phyloP scores from a whole-genome alignment of 2,888 invertebrate genomes.

The Leucophora obtusa region DNA sequence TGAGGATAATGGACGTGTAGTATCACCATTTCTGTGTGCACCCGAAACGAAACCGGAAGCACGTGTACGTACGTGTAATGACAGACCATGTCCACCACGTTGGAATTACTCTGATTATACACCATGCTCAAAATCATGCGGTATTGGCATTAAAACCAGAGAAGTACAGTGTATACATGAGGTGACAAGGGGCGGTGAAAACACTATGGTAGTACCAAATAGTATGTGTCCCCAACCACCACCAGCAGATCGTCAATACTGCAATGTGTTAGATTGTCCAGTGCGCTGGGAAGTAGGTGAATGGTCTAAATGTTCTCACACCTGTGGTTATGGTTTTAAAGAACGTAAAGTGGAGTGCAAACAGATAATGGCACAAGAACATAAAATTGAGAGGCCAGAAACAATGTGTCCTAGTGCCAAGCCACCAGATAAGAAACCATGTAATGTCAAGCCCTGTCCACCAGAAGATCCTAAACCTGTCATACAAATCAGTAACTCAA shows the following conservation, averaged over 20 bases:
- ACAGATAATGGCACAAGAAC: slow-evolving; percentile 95
- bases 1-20: slow-evolving; percentile 91
- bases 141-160: slow-evolving; percentile 94
- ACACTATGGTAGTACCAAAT: slow-evolving; percentile 94
- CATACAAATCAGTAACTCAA: slow-evolving; percentile 88
- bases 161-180: slow-evolving; percentile 83
- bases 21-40: slow-evolving; percentile 92
- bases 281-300: slow-evolving; percentile 92
- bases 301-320: slow-evolving; percentile 94
- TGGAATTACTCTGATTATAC: slow-evolving; percentile 95
- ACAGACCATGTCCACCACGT: slow-evolving; percentile 95
- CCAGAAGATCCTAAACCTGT: slow-evolving; percentile 85
- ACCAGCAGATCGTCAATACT: slow-evolving; percentile 92
- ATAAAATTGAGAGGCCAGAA: slow-evolving; percentile 88
- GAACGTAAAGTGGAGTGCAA: slow-evolving; percentile 91
- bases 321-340: slow-evolving; percentile 95
- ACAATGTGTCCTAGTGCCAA: slow-evolving; percentile 87
- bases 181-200: slow-evolving; percentile 91
- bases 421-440: slow-evolving; percentile 88
- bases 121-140: slow-evolving; percentile 94
- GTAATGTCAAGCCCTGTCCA: slow-evolving; percentile 90
- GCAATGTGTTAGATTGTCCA: slow-evolving; percentile 95
- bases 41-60: slow-evolving; percentile 93
- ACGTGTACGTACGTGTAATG: slow-evolving; percentile 93
- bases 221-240: slow-evolving; percentile 94